Conservation (phyloP, 1,140 invertebrate genomes). For the Drosophila busckii region DNA sequence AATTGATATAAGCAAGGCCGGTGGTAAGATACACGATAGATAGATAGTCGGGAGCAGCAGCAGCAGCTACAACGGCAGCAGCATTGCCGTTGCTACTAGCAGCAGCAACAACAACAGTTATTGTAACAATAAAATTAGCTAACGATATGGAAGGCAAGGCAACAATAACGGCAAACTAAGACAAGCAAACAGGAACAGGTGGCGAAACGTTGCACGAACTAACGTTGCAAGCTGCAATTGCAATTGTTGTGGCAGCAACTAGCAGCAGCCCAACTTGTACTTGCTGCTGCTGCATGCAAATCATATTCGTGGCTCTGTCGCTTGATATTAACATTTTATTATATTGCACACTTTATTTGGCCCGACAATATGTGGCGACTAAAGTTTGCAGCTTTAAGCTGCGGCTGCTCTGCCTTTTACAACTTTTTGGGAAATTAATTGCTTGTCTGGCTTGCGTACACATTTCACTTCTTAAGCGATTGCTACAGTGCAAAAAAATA, state of each 20-base stretch:
- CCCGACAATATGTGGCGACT: too few relatives aligned
- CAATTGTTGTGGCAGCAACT: slow-evolving; percentile 22
- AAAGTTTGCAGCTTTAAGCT: too few relatives aligned
- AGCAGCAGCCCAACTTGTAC: slow-evolving; percentile 7
- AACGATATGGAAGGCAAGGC: slow-evolving; percentile 68
- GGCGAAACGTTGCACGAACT: slow-evolving; percentile 70
- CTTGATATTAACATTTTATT: slow-evolving; percentile 33
- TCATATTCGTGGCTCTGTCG: slow-evolving; percentile 51
- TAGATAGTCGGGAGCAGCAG: slow-evolving; percentile 40
- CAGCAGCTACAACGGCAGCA: slow-evolving; percentile 9
- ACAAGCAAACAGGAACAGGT: slow-evolving; percentile 59
- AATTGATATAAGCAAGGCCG: slow-evolving; percentile 73
- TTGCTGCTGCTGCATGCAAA: slow-evolving; percentile 50
- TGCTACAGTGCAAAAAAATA: too few relatives aligned
- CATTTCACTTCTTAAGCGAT: too few relatives aligned
- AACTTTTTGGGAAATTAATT: too few relatives aligned
- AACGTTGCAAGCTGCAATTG: slow-evolving; percentile 49
- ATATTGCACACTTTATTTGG: slow-evolving; percentile 60
- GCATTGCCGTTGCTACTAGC: slow-evolving; percentile 6
- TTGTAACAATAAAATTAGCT: slow-evolving; percentile 77
- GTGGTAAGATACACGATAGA: slow-evolving; percentile 67
- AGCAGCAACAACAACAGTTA: slow-evolving; percentile 65
- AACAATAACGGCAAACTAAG: slow-evolving; percentile 72
- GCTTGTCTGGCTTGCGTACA: slow-evolving; percentile 5
- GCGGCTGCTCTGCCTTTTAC: too few relatives aligned